A percentile compares a stretch with the other conserved stretches of the same genome.
These are phyloP conservation scores for Temnothorax nylanderi DNA, from an alignment of 1,140 invertebrate species.

Conservation along the genomic window DNA sequence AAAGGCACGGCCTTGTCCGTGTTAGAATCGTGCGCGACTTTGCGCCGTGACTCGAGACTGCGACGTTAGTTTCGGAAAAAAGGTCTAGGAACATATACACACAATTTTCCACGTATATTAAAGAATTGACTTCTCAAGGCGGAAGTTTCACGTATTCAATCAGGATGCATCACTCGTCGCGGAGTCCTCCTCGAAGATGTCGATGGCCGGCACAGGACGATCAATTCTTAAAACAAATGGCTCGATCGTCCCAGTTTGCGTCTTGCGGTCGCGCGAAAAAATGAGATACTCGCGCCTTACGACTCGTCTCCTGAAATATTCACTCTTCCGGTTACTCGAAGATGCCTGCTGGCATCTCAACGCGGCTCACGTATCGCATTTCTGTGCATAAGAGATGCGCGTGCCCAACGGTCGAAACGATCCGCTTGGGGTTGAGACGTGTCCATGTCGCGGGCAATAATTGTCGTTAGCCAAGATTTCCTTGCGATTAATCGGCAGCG, in stretches of 20 bases:
- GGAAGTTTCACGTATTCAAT: background rate
- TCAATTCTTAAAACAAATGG: constrained; percentile 63
- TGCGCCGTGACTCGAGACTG: background rate
- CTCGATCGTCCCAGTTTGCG: constrained; percentile 53
- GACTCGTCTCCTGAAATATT: constrained; percentile 57
- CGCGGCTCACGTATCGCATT: constrained; percentile 45
- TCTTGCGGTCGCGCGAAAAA: constrained; percentile 45
- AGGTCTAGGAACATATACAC: background rate
- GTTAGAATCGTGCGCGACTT: background rate
- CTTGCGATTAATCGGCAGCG: background rate
- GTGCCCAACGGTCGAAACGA: constrained; percentile 30
- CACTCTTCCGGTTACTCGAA: constrained; percentile 49
- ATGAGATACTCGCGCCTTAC: constrained; percentile 48
- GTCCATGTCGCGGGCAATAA: background rate
- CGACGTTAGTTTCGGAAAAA: background rate
- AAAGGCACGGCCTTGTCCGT: background rate
- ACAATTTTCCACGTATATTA: background rate
- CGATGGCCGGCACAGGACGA: constrained; percentile 30
- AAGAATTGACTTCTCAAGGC: background rate
- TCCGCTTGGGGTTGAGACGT: background rate
- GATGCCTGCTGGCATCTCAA: background rate
- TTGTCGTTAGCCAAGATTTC: constrained; percentile 28
- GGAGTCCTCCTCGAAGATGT: constrained; percentile 4
- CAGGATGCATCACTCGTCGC: background rate
- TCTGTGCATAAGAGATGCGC: constrained; percentile 44